A percentile compares a stretch with the other conserved stretches of the same genome.
phyloP scores from a whole-genome alignment of 2,113 vertebrate genomes.

The Oxygymnocypris stewartii region DNA sequence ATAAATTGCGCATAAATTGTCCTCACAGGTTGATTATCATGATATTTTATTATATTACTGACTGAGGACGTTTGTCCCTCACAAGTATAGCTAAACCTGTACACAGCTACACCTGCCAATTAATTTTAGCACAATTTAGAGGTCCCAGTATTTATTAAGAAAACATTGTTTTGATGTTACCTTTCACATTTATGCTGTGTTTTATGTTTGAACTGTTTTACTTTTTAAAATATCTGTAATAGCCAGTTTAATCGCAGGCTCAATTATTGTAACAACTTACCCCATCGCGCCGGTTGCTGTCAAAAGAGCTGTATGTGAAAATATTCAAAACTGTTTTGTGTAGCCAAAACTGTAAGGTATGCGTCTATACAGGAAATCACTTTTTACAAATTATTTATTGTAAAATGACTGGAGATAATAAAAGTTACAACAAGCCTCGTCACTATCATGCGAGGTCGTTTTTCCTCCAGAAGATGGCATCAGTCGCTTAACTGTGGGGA shows the following conservation, averaged over 20 bases:
- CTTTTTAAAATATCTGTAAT: not conserved
- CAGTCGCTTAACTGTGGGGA: not conserved
- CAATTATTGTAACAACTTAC: not conserved
- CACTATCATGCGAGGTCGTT: not conserved
- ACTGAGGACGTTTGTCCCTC: no score
- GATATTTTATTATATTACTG: no score
- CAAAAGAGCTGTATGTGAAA: not conserved
- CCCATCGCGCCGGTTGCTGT: not conserved
- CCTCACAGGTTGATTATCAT: no score
- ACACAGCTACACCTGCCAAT: no score
- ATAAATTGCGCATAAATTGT: no score
- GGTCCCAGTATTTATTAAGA: not conserved
- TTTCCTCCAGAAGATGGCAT: conserved; percentile 11
- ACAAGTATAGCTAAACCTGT: no score
- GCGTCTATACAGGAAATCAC: not conserved
- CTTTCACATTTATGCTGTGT: not conserved
- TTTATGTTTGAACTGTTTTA: not conserved
- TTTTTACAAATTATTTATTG: not conserved
- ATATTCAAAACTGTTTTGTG: not conserved
- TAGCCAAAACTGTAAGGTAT: not conserved
- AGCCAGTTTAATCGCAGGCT: not conserved
- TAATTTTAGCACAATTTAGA: no score
- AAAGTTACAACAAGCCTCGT: not conserved
- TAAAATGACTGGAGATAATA: no score
- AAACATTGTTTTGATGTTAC: not conserved